Evolutionary conservation across 2,797 vertebrate genomes (phyloP).

Genomic region (Halcyon badia): DNA sequence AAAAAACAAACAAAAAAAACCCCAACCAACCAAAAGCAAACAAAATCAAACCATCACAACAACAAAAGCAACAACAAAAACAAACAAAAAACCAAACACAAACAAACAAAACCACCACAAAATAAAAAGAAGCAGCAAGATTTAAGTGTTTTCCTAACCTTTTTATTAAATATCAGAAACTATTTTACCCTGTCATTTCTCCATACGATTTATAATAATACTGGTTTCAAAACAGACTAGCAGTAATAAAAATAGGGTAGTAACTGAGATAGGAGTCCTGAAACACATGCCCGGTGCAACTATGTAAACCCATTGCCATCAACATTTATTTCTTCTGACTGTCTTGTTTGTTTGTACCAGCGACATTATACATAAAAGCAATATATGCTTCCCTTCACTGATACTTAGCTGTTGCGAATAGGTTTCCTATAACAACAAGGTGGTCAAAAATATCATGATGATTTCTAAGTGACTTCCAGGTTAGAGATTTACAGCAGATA

Average conservation of each 20-base stretch:
- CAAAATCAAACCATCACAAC: too few species aligned
- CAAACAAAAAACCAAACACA: too few species aligned
- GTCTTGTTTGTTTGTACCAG: not conserved
- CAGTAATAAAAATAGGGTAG: not conserved
- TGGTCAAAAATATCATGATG: not conserved
- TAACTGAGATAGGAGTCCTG: not conserved
- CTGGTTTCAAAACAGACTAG: not conserved
- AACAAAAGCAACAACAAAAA: too few species aligned
- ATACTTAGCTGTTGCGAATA: not conserved
- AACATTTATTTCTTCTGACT: not conserved
- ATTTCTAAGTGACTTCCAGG: not conserved
- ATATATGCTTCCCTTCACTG: not conserved
- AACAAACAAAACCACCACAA: too few species aligned
- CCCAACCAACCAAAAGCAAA: not conserved
- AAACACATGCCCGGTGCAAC: not conserved
- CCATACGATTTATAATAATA: not conserved
- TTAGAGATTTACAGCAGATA: not conserved
- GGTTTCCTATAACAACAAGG: not conserved
- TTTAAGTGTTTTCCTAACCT: not conserved
- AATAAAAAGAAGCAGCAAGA: not conserved
- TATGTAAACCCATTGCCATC: not conserved
- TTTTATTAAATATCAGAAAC: not conserved
- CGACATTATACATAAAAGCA: not conserved
- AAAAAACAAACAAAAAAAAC: not conserved
- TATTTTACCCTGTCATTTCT: not conserved